These are phyloP conservation scores for Alviniconcha marisindica DNA, from an alignment of 1,140 invertebrate genomes.

Conservation along the genomic window DNA sequence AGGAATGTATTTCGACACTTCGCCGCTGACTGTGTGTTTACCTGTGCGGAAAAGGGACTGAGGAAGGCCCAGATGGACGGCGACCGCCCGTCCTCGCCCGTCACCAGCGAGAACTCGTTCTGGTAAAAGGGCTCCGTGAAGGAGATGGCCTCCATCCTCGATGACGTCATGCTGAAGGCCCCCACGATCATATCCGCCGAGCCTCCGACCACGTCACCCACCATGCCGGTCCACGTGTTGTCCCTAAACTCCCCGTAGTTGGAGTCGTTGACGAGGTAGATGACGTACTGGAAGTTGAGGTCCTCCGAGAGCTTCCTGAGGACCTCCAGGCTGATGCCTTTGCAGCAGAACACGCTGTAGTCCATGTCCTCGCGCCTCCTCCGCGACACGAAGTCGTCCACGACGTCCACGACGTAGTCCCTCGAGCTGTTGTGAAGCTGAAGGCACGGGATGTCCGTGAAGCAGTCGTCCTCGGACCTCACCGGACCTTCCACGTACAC, in stretches of 20 bases:
- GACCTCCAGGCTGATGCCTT: constrained; percentile 92
- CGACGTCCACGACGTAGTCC: constrained; percentile 9
- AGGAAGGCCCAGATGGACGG: constrained; percentile 92
- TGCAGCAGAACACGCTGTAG: constrained; percentile 86
- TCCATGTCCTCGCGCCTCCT: constrained; percentile 41
- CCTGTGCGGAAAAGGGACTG: constrained; percentile 88
- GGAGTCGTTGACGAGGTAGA: constrained; percentile 86
- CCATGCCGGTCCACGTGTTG: constrained; percentile 87
- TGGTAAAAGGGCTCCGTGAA: constrained; percentile 93
- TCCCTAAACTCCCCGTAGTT: constrained; percentile 60
- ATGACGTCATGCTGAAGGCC: constrained; percentile 89
- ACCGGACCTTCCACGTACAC: constrained; percentile 63
- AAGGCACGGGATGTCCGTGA: constrained; percentile 85
- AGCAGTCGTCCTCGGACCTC: constrained; percentile 52
- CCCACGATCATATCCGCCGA: constrained; percentile 93
- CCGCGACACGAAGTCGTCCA: constrained; percentile 54
- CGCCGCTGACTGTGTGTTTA: too few species aligned
- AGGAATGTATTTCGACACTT: too few species aligned
- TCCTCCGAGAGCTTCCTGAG: constrained; percentile 88
- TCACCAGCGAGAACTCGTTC: constrained; percentile 81
- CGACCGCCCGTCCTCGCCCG: constrained; percentile 78
- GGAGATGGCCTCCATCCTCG: constrained; percentile 83
- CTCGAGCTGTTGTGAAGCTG: constrained; percentile 66
- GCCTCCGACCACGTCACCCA: constrained; percentile 90
- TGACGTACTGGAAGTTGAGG: constrained; percentile 89